Conservation (phyloP, 2,797 vertebrate species). For the Sebastes vulpes region DNA sequence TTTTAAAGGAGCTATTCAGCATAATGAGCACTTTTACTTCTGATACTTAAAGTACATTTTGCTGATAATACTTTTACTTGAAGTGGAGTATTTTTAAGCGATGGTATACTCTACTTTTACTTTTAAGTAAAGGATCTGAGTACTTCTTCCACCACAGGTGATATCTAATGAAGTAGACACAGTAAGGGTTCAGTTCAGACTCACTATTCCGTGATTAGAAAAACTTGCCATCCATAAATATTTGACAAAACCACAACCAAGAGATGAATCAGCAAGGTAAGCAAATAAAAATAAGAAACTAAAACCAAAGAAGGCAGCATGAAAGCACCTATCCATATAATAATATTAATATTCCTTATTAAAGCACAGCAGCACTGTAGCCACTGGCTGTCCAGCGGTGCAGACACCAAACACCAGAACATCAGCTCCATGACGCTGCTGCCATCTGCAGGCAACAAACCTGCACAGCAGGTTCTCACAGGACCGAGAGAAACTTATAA, state of each 20-base stretch:
- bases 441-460: constrained; percentile 67
- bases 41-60: neutral
- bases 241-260: neutral
- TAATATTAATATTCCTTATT: neutral
- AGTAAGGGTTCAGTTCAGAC: neutral
- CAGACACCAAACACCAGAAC: neutral
- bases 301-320: neutral
- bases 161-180: neutral
- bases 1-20: neutral
- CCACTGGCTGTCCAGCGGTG: neutral
- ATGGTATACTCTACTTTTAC: neutral
- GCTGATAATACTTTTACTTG: neutral
- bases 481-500: neutral
- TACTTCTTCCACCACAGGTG: neutral
- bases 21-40: neutral
- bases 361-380: neutral
- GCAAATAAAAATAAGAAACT: neutral
- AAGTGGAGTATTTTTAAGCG: neutral
- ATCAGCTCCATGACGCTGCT: constrained; percentile 32
- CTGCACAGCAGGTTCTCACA: neutral
- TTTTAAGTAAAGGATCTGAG: neutral
- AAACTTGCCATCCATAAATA: neutral
- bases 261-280: neutral
- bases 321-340: neutral
- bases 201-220: neutral